Conservation (phyloP, 2,888 invertebrate genomes). For the Sinhomidia bicolor region DNA sequence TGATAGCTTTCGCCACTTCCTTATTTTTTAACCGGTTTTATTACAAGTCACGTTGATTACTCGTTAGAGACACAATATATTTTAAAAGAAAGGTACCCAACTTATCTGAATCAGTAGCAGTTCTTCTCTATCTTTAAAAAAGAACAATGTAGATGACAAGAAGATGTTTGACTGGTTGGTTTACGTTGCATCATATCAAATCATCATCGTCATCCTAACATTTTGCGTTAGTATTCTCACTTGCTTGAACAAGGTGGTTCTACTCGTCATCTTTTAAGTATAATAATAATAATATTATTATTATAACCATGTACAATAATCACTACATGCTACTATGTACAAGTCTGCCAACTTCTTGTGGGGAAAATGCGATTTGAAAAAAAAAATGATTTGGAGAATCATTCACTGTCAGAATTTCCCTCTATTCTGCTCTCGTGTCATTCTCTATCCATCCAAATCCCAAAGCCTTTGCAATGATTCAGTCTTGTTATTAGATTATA, state of each 20-base stretch:
- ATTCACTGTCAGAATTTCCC: slow-evolving; percentile 56
- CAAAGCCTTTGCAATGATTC: neutral
- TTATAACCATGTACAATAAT: neutral
- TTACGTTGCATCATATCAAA: neutral
- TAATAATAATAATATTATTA: neutral
- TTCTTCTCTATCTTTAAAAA: neutral
- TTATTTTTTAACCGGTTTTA: slow-evolving; percentile 43
- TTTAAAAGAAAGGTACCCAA: slow-evolving; percentile 17
- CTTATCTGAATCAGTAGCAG: neutral
- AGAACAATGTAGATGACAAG: neutral
- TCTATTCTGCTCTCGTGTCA: neutral
- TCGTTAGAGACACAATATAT: slow-evolving; percentile 24
- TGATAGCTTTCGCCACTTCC: slow-evolving; percentile 46
- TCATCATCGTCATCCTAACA: neutral
- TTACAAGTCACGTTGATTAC: slow-evolving; percentile 10
- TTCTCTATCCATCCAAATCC: neutral
- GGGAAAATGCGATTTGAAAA: slow-evolving; percentile 27
- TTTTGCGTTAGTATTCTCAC: neutral
- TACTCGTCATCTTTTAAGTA: neutral
- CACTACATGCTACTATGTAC: neutral
- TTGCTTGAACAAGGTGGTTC: neutral
- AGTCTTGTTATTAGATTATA: neutral
- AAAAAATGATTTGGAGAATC: slow-evolving; percentile 55
- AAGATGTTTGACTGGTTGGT: slow-evolving; percentile 49
- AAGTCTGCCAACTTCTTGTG: slow-evolving; percentile 35